Conservation (phyloP, 64 coral and sea anemone species). For the Montipora foliosa region DNA sequence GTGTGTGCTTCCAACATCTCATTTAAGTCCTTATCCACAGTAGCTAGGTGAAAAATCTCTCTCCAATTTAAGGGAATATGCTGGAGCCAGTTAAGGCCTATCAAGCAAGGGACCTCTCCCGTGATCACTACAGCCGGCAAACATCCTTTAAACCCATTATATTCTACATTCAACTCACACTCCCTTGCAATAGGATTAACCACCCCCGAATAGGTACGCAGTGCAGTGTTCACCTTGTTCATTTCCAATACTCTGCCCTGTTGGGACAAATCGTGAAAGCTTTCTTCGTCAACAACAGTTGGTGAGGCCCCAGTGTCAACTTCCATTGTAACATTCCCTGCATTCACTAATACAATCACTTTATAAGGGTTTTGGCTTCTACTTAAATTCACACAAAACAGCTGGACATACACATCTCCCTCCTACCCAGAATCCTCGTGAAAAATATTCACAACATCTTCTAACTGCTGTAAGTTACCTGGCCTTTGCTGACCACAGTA, state of each 20-base stretch:
- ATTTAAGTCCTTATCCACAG: too few species aligned
- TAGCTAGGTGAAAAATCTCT: too few species aligned
- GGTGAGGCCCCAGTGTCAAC: neutral
- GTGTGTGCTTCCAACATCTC: too few species aligned
- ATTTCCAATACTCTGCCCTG: neutral
- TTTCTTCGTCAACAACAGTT: conserved; percentile 4
- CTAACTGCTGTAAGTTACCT: too few species aligned
- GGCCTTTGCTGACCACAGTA: too few species aligned
- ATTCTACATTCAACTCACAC: conserved; percentile 10
- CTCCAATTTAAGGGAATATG: too few species aligned
- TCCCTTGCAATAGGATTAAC: neutral
- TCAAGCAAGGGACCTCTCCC: neutral
- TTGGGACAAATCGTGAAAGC: neutral
- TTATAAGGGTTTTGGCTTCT: neutral
- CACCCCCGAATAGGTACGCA: neutral
- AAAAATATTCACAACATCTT: too few species aligned
- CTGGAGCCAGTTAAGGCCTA: too few species aligned
- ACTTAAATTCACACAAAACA: too few species aligned
- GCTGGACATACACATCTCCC: too few species aligned
- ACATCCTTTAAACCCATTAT: neutral
- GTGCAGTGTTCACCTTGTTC: neutral
- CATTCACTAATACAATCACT: neutral
- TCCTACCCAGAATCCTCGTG: too few species aligned
- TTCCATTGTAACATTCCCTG: neutral
- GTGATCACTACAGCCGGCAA: neutral